phyloP scores from a whole-genome alignment of 1,140 invertebrate genomes.

The Bombyx mori region DNA sequence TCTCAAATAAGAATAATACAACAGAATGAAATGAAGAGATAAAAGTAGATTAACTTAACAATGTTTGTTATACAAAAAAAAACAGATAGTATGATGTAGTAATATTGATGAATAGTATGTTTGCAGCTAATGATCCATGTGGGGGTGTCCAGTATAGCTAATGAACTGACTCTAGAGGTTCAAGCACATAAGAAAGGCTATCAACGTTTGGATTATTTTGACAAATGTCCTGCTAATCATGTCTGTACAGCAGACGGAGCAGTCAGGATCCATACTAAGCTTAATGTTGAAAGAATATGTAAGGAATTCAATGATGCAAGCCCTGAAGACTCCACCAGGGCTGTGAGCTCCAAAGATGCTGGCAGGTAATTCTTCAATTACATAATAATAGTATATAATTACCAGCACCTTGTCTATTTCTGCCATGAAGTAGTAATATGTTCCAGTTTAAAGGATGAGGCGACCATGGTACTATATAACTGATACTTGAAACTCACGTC shows the following conservation, averaged over 20 bases:
- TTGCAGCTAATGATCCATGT: constrained; percentile 76
- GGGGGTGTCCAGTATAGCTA: constrained; percentile 72
- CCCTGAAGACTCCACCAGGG: constrained; percentile 23
- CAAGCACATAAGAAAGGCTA: constrained; percentile 74
- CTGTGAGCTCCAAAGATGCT: constrained; percentile 55
- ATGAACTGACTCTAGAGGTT: constrained; percentile 73
- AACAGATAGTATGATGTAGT: no score
- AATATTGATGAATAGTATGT: no score
- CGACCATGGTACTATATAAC: not conserved
- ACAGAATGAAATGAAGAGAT: no score
- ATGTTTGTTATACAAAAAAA: no score
- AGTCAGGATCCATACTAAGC: constrained; percentile 52
- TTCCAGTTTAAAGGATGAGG: not conserved
- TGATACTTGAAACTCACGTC: not conserved
- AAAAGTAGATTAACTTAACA: no score
- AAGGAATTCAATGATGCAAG: constrained; percentile 50
- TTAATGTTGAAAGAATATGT: constrained; percentile 54
- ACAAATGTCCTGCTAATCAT: constrained; percentile 50
- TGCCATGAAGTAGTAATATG: not conserved
- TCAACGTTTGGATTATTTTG: constrained; percentile 59
- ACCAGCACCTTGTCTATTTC: not conserved
- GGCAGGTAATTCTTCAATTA: constrained; percentile 38
- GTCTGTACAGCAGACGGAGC: constrained; percentile 58
- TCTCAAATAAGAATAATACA: no score
- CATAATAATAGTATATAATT: no score